These are phyloP conservation scores for Ginglymostoma cirratum DNA, from an alignment of 2,113 vertebrate genomes.

Conservation along the genomic window DNA sequence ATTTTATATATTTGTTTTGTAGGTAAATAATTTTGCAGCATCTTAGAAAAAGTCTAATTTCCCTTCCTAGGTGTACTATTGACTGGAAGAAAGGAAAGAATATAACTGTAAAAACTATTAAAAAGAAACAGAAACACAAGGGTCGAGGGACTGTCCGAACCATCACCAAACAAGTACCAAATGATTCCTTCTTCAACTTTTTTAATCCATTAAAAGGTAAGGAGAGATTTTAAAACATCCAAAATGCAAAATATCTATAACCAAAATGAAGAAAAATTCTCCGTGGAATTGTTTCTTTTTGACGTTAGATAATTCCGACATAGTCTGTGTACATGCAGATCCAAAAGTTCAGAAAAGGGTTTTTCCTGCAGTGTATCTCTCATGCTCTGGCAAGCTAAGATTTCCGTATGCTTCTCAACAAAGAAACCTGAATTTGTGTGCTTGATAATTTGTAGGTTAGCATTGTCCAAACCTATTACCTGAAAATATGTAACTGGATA, in stretches of 20 bases:
- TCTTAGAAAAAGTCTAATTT: background rate
- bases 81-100: constrained; percentile 97
- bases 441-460: background rate
- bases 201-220: constrained; percentile 89
- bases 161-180: constrained; percentile 89
- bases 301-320: background rate
- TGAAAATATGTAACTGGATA: background rate
- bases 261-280: background rate
- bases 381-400: background rate
- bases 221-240: background rate
- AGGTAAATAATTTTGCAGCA: background rate
- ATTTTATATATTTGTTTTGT: background rate
- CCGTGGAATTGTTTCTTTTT: background rate
- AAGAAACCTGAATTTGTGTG: background rate
- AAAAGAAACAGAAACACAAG: constrained; percentile 98
- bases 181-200: constrained; percentile 98
- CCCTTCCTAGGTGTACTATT: constrained; percentile 71
- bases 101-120: constrained; percentile 85
- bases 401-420: background rate
- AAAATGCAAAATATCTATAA: too few relatives aligned
- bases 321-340: background rate
- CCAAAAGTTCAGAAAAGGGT: background rate
- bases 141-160: constrained; percentile 89
- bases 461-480: background rate
- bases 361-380: background rate